Base-by-base conservation (phyloP, 2,888 invertebrate genomes). In the Romanomermis culicivorax region DNA sequence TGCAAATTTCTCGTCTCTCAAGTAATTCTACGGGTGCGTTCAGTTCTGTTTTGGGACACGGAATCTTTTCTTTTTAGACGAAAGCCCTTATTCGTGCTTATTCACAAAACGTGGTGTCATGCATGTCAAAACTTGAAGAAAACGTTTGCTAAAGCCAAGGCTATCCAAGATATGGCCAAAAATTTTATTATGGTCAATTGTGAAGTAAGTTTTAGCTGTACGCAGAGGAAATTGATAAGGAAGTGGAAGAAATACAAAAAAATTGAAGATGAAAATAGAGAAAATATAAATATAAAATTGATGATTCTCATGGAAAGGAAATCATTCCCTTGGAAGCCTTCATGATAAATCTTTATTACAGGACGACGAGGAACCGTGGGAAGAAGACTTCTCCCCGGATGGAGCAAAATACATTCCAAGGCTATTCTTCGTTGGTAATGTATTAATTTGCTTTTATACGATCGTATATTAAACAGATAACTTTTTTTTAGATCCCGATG, bases 81-180 rank as follows among this genome's bases (percentile, higher is more conserved):
- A 59, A 71, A 70, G 59, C 72, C 72, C n/a, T 59, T 71, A 50
- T 68, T 73, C 68, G 59, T 73, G 55, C 60, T 73, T 2, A 70
- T 73, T 42, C 72, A 72, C 63, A 73, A 73, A 58, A 65, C 70
- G 2, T 73, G 73, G 72, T 73, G 72, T 61, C 70, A 71, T 43
- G 73, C 72, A n/a, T 73, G 72, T 63, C 69, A 70, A 69, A 68
- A 65, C 3, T 60, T 69, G 55, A 68, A 66, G 56, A 65, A 68
- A 14, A 60, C 63, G 53, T 67, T 70, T 63, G 62, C 66, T 20
- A 65, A 67, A 30, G 66, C 66, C 27, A 60, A 63, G 42, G 69
- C 69, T 24, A 68, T 72, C 36, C 62, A 67, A 56, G 62, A 68
- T 53, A 61, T 72, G 30, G 69, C 70, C 56, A 62, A 67, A 59